Evolutionary conservation across 1,140 invertebrate genomes (phyloP).

Genomic region (Drosophila teissieri): DNA sequence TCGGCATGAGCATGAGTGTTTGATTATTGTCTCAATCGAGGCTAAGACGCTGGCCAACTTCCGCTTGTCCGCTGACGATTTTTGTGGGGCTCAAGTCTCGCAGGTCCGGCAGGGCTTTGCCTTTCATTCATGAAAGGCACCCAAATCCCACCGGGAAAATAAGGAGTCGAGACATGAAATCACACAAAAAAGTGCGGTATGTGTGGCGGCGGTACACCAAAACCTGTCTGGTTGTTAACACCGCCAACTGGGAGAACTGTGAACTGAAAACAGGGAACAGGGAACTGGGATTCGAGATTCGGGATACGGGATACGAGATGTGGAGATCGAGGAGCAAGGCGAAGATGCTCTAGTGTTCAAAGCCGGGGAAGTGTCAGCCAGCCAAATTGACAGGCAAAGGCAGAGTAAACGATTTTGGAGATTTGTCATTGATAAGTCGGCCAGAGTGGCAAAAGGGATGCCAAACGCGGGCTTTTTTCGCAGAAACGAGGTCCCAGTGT

Average conservation of each 20-base stretch:
- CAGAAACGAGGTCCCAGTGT: constrained; percentile 60
- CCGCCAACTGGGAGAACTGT: constrained; percentile 27
- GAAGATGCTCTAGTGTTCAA: constrained; percentile 45
- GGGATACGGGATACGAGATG: background rate
- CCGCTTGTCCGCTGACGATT: constrained; percentile 63
- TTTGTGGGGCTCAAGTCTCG: constrained; percentile 28
- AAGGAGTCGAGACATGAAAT: constrained; percentile 58
- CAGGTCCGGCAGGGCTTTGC: constrained; percentile 40
- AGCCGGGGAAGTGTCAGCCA: constrained; percentile 72
- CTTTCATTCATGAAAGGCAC: constrained; percentile 74
- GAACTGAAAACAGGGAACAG: background rate
- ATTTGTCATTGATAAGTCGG: constrained; percentile 83
- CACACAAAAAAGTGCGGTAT: constrained; percentile 61
- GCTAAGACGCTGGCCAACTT: constrained; percentile 57
- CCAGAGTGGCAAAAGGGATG: constrained; percentile 69
- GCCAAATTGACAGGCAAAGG: constrained; percentile 79
- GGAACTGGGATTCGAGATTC: background rate
- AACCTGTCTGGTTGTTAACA: constrained; percentile 68
- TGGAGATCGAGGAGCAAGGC: constrained; percentile 8
- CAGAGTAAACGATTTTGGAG: constrained; percentile 80
- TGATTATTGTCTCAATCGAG: constrained; percentile 74
- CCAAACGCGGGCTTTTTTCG: constrained; percentile 65
- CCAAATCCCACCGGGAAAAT: constrained; percentile 76
- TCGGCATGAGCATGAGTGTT: constrained; percentile 21
- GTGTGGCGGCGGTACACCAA: constrained; percentile 52